phyloP scores from a whole-genome alignment of 2,888 invertebrate species.

The Aplocera efformata region DNA sequence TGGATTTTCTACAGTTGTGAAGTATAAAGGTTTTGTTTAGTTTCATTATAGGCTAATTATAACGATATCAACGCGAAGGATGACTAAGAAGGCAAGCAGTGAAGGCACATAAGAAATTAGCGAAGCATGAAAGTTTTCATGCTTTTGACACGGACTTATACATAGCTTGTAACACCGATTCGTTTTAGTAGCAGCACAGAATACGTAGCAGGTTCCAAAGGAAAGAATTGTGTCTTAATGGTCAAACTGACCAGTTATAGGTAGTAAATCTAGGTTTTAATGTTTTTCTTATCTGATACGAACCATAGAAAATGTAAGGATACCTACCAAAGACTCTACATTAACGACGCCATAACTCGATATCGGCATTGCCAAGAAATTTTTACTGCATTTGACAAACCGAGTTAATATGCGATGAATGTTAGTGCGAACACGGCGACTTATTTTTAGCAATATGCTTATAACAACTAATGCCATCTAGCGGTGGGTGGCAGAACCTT shows the following conservation, averaged over 20 bases:
- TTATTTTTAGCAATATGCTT: constrained; percentile 2
- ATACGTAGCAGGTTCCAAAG: too few relatives aligned
- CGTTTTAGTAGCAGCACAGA: too few relatives aligned
- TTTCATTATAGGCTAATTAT: too few relatives aligned
- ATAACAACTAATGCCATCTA: constrained; percentile 36
- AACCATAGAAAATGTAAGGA: not conserved
- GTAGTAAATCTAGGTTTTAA: not conserved
- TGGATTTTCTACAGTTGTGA: too few relatives aligned
- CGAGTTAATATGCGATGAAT: constrained; percentile 19
- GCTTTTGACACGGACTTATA: too few relatives aligned
- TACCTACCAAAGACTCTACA: constrained; percentile 10
- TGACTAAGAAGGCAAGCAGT: too few relatives aligned
- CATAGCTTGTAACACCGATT: too few relatives aligned
- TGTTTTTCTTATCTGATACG: too few relatives aligned
- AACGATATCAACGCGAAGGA: too few relatives aligned
- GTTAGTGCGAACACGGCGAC: not conserved
- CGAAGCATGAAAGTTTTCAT: constrained; percentile 3
- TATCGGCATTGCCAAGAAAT: constrained; percentile 19
- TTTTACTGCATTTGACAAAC: constrained; percentile 24
- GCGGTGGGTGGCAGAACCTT: constrained; percentile 34
- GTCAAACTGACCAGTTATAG: too few relatives aligned
- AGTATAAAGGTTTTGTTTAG: too few relatives aligned
- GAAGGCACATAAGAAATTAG: not conserved
- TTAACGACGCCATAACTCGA: constrained; percentile 25
- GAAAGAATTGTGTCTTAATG: too few relatives aligned